Evolutionary conservation across 2,113 vertebrate species (phyloP).

Genomic region (Mus pahari): DNA sequence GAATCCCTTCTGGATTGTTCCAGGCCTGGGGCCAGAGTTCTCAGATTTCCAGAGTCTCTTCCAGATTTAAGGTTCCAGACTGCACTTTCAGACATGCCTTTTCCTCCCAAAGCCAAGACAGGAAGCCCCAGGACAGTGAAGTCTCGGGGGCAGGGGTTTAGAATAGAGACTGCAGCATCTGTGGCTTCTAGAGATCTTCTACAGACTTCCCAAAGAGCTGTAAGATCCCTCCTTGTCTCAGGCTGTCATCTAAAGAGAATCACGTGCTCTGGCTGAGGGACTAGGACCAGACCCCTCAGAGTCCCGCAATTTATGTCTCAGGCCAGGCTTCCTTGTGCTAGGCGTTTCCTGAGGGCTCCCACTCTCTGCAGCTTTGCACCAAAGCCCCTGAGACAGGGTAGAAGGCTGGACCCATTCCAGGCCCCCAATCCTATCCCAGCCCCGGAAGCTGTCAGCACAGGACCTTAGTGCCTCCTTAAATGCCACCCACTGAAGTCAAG

Average conservation of each 20-base stretch:
- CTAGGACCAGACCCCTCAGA: neutral
- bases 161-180: no score
- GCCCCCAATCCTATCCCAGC: neutral
- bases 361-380: neutral
- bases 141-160: neutral
- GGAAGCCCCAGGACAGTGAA: neutral
- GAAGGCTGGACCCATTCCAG: neutral
- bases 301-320: neutral
- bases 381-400: neutral
- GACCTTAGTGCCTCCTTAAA: neutral
- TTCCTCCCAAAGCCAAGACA: neutral
- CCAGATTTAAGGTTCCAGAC: neutral
- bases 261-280: neutral
- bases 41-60: slow-evolving; percentile 2
- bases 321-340: neutral
- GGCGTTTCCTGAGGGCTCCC: neutral
- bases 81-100: neutral
- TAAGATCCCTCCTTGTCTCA: neutral
- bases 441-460: neutral
- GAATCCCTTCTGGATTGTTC: neutral
- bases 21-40: neutral
- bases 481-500: neutral
- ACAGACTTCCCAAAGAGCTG: neutral
- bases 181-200: neutral
- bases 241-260: neutral